Evolutionary conservation across 2,888 invertebrate species (phyloP).

Genomic region (Eupithecia dodoneata): DNA sequence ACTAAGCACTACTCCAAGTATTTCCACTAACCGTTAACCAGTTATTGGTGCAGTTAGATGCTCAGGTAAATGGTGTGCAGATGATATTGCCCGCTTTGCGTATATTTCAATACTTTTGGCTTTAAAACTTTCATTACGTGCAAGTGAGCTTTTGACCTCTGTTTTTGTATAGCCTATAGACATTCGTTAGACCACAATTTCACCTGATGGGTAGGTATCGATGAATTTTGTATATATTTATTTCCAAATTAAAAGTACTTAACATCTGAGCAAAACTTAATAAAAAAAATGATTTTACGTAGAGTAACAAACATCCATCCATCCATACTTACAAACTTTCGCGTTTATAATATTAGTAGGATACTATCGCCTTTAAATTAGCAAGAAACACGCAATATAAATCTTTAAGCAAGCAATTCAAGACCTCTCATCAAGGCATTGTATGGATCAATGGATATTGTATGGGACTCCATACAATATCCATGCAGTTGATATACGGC

Average conservation of each 20-base stretch:
- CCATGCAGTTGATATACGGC: background rate
- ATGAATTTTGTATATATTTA: too few relatives aligned
- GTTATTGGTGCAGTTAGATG: constrained; percentile 17
- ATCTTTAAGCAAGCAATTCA: background rate
- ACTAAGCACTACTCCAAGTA: constrained; percentile 2
- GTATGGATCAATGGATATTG: constrained; percentile 1
- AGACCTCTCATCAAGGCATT: constrained; percentile 6
- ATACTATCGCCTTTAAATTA: background rate
- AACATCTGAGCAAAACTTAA: too few relatives aligned
- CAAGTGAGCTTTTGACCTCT: background rate
- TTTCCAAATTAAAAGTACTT: too few relatives aligned
- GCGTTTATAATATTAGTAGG: too few relatives aligned
- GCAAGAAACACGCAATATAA: background rate
- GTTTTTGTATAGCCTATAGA: too few relatives aligned
- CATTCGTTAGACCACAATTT: too few relatives aligned
- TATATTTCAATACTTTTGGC: background rate
- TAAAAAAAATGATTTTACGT: too few relatives aligned
- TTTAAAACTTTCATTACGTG: background rate
- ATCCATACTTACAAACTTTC: too few relatives aligned
- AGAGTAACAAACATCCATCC: too few relatives aligned
- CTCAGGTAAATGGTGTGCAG: background rate
- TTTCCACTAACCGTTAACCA: constrained; percentile 10
- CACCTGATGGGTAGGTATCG: too few relatives aligned
- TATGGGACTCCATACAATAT: background rate
- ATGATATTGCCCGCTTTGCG: constrained; percentile 7